Evolutionary conservation across 2,113 vertebrate genomes (phyloP).

Genomic region (Panthera leo): DNA sequence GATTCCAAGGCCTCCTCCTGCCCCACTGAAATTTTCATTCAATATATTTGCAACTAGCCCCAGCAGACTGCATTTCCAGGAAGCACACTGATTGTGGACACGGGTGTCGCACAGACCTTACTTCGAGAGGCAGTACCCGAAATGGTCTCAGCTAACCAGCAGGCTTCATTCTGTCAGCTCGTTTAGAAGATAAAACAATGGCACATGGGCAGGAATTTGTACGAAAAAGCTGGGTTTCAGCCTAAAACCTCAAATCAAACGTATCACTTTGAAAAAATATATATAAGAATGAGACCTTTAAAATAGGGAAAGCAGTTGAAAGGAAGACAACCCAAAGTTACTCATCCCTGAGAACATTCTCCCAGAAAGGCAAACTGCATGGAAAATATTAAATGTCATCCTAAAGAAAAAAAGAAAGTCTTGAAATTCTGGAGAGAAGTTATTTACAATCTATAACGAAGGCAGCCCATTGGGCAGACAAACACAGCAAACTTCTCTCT

Average conservation of each 20-base stretch:
- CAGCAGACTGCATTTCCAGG: not conserved
- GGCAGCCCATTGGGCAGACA: not conserved
- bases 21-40: not conserved
- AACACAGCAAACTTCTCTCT: not conserved
- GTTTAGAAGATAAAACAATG: not conserved
- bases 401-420: not conserved
- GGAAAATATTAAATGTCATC: slow-evolving; percentile 3
- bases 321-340: slow-evolving; percentile 5
- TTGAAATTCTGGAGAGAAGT: not conserved
- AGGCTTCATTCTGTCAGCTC: not conserved
- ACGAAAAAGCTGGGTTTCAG: not conserved
- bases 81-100: not conserved
- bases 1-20: not conserved
- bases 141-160: not conserved
- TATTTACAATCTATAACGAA: not conserved
- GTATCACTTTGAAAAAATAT: not conserved
- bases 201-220: not conserved
- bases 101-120: not conserved
- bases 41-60: not conserved
- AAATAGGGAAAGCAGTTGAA: slow-evolving; percentile 13
- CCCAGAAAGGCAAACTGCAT: not conserved
- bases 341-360: not conserved
- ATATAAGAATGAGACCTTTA: not conserved
- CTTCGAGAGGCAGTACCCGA: not conserved
- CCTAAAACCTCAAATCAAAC: slow-evolving; percentile 14